Conservation (phyloP, 2,888 invertebrate species). For the Crepidodera aurea region DNA sequence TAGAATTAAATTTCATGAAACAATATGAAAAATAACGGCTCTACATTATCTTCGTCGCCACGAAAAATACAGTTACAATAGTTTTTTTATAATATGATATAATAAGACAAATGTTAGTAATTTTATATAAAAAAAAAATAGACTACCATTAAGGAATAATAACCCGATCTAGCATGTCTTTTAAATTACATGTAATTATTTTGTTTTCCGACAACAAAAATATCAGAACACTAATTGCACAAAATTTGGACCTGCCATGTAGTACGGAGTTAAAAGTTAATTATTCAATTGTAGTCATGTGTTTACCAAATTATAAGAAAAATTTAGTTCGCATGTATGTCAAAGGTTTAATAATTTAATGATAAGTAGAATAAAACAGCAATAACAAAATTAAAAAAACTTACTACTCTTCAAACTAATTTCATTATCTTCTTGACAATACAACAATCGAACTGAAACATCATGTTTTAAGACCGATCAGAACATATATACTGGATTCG, state of each 20-base stretch:
- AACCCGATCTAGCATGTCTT: constrained; percentile 12
- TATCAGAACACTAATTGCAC: not conserved
- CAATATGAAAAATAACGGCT: constrained; percentile 10
- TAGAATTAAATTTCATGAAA: not conserved
- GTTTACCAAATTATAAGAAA: not conserved
- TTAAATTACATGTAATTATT: constrained; percentile 7
- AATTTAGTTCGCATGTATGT: not conserved
- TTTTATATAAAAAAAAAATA: constrained; percentile 8
- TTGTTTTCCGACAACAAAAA: constrained; percentile 7
- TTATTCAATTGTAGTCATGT: not conserved
- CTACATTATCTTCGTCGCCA: not conserved
- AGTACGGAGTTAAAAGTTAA: not conserved
- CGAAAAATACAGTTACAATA: constrained; percentile 4
- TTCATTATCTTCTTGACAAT: too few relatives aligned
- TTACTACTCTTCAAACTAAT: too few relatives aligned
- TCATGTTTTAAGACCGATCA: too few relatives aligned
- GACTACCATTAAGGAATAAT: constrained; percentile 1
- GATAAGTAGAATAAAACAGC: too few relatives aligned
- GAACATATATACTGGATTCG: too few relatives aligned
- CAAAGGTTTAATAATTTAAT: constrained; percentile 2
- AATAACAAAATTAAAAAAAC: too few relatives aligned
- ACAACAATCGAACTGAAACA: too few relatives aligned
- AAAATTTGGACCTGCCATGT: not conserved
- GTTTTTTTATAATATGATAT: constrained; percentile 8
- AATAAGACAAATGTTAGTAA: constrained; percentile 12